These are phyloP conservation scores for Hemichromis elongatus DNA, from an alignment of 2,113 vertebrate genomes.

Conservation along the genomic window DNA sequence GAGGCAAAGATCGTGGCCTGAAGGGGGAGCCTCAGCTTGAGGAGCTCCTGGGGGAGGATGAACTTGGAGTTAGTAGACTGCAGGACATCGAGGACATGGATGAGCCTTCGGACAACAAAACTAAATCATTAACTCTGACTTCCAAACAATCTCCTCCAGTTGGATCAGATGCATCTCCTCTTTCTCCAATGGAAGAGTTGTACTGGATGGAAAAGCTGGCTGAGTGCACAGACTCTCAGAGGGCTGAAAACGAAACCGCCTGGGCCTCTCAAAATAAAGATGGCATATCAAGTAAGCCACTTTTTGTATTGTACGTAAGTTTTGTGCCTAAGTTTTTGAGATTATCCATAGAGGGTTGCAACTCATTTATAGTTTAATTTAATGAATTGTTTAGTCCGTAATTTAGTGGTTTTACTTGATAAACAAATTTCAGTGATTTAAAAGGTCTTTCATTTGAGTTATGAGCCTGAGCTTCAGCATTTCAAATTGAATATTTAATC, in stretches of 20 bases:
- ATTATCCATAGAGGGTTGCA: not conserved
- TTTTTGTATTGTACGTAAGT: not conserved
- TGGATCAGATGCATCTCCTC: constrained; percentile 5
- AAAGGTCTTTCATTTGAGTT: not conserved
- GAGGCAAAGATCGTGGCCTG: constrained; percentile 22
- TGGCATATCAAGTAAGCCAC: constrained; percentile 31
- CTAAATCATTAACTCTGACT: constrained; percentile 33
- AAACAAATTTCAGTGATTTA: not conserved
- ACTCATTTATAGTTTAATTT: not conserved
- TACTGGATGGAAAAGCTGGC: constrained; percentile 48
- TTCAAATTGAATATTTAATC: not conserved
- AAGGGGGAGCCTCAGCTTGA: constrained; percentile 22
- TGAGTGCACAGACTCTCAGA: constrained; percentile 4
- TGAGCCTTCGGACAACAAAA: constrained; percentile 40
- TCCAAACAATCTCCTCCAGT: constrained; percentile 50
- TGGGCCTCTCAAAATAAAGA: constrained; percentile 25
- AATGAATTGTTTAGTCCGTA: not conserved
- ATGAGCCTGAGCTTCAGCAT: not conserved
- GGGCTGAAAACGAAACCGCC: constrained; percentile 21
- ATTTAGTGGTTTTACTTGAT: not conserved
- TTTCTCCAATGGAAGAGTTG: constrained; percentile 10
- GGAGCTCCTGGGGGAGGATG: constrained; percentile 76
- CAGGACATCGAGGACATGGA: constrained; percentile 76
- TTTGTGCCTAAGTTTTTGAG: not conserved
- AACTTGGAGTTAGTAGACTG: constrained; percentile 81